Conservation (phyloP, 2,797 vertebrate species). For the Pangasius djambal region DNA sequence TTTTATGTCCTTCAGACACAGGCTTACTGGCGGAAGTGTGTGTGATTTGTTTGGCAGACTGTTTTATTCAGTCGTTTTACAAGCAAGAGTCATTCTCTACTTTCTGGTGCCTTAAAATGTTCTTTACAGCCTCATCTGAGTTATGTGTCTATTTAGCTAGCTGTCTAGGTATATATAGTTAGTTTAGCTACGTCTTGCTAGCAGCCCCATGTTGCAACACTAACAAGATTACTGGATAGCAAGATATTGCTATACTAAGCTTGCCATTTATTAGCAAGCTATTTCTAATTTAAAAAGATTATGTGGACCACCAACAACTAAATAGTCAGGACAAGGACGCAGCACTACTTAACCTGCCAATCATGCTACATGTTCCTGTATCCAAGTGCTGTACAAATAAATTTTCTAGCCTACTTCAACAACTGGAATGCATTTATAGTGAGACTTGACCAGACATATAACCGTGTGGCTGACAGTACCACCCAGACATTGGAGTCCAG, state of each 20-base stretch:
- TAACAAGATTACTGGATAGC: not conserved
- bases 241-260: not conserved
- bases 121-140: not conserved
- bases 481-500: not conserved
- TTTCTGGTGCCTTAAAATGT: not conserved
- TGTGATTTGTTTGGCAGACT: slow-evolving; percentile 12
- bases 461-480: not conserved
- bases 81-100: not conserved
- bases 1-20: slow-evolving; percentile 13
- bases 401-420: not conserved
- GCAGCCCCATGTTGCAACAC: not conserved
- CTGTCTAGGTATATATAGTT: not conserved
- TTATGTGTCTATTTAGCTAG: not conserved
- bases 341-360: not conserved
- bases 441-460: not conserved
- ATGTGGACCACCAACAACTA: not conserved
- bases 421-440: not conserved
- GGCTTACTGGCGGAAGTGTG: not conserved
- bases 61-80: slow-evolving; percentile 10
- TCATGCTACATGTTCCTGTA: not conserved
- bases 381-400: not conserved
- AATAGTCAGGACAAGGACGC: not conserved
- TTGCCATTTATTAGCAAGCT: not conserved
- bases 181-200: not conserved
- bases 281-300: not conserved